These are phyloP conservation scores for Epistrophe eligans DNA, from an alignment of 2,888 invertebrate genomes.

Conservation along the genomic window DNA sequence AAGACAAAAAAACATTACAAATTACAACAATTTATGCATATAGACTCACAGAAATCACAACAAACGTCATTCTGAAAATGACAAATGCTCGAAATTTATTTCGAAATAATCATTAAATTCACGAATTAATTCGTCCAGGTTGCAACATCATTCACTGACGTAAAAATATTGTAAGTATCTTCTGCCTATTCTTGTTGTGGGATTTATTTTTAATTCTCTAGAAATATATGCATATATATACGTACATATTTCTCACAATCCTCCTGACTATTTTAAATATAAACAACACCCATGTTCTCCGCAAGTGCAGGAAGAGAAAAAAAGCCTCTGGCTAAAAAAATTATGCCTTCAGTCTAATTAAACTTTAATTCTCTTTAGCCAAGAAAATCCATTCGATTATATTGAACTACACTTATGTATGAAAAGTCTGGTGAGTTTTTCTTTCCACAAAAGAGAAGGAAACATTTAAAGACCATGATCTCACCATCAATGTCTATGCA, in stretches of 20 bases:
- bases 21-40: conserved; percentile 43
- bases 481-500: conserved; percentile 68
- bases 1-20: conserved; percentile 36
- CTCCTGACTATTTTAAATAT: not conserved
- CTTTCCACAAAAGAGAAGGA: conserved; percentile 48
- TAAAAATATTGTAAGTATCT: conserved; percentile 31
- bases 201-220: conserved; percentile 60
- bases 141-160: conserved; percentile 68
- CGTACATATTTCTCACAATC: not conserved
- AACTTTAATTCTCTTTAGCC: conserved; percentile 55
- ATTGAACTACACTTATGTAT: not conserved
- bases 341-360: conserved; percentile 21
- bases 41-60: conserved; percentile 50
- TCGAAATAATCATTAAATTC: conserved; percentile 69
- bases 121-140: conserved; percentile 68
- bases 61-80: conserved; percentile 63
- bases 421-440: conserved; percentile 60
- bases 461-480: conserved; percentile 74
- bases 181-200: conserved; percentile 21
- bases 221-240: not conserved
- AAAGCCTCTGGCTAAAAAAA: conserved; percentile 36
- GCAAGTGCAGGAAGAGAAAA: conserved; percentile 58
- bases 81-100: conserved; percentile 69
- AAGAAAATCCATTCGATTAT: conserved; percentile 25
- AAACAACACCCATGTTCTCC: not conserved